Evolutionary conservation across 2,113 vertebrate species (phyloP), one percentile per base, ranked within the genome.

Genomic region (Tamias sibiricus): DNA sequence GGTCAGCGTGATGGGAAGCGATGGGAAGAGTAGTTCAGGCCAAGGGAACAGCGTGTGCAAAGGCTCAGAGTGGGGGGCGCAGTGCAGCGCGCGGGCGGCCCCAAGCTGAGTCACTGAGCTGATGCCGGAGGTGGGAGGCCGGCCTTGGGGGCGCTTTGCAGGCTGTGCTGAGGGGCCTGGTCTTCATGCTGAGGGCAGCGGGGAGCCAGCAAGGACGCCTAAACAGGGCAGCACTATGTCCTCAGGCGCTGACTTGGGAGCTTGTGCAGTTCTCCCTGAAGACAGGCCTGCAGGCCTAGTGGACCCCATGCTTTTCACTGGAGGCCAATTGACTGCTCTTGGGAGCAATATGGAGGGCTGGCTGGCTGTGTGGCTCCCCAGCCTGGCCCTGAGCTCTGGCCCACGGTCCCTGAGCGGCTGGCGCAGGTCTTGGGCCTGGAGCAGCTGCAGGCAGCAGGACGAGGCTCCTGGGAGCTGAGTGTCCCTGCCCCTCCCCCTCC

Each of bases 331-430:
- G 30, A 35, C 32, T 40, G 8, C 75, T 22, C 40, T 52, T 11
- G 8, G 4, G 28, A 54, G 59, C 62, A 44, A 4, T 26, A 0
- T 0, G n/a, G 26, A 44, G 7, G 6, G 76, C 16, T 40, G 1
- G 24, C 14, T 57, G 30, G 7, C 28, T 1, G 5, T 52, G 44
- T 17, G 40, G 30, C 57, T 68, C n/a, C 13, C 6, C 0, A 47
- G 22, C 62, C 77, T 4, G 24, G 37, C 40, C 49, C 66, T 40
- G 26, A 40, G 32, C 64, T 20, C 47, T 12, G 30, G 68, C 47
- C 64, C 7, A 2, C 13, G 20, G 52, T 14, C 9, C 6, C 11
- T 4, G 52, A 54, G 22, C 30, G 0, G 62, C 76, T n/a, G 0
- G 4, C 49, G 90, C 20, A 24, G 5, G 26, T 24, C 14, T 7